Evolutionary conservation across 1,140 invertebrate genomes (phyloP), one percentile per base, ranked within the genome.

Genomic region (Platorchestia sp.): DNA sequence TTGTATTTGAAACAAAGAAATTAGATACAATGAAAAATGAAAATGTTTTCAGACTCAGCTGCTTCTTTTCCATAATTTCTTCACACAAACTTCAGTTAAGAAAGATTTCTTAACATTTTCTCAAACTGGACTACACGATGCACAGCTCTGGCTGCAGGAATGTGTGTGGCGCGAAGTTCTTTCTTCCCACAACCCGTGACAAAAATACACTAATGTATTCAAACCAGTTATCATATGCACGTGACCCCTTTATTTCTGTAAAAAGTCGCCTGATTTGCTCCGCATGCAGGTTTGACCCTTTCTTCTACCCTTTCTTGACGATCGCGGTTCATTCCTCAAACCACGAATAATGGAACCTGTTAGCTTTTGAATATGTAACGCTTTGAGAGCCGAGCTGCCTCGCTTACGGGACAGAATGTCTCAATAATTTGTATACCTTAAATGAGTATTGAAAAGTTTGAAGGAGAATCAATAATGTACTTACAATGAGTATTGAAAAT

Each of bases 271-370:
- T 19, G 59, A 75, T 75, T 75, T 75, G 27, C 59, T 75, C 10
- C 59, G 59, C 59, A 75, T 75, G 59, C 59, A 75, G 59, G 59
- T 75, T 75, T 75, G 59, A 75, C 59, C 59, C 59, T 75, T 75
- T 75, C 59, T 75, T 75, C 59, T 75, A 75, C 59, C 59, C 59
- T 75, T 75, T 75, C 59, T 75, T 75, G 27, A 75, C 7, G 27
- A 75, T 75, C 59, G 59, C 59, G 59, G 59, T 75, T 75, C 59
- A 75, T 14, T 75, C 27, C 36, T 75, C 14, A 75, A 75, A 75
- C 59, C 59, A 75, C 59, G 59, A 75, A 36, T 75, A 75, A 75
- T 75, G 59, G 59, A 75, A 75, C 59, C 27, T 75, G 59, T 75
- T 75, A 75, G 59, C 27, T 27, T 22, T 75, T 75, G 59, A 75